Percentiles rank a stretch among this genome's conserved stretches.
phyloP scores from a whole-genome alignment of 2,113 vertebrate genomes.

The Thalassarche chlororhynchos region DNA sequence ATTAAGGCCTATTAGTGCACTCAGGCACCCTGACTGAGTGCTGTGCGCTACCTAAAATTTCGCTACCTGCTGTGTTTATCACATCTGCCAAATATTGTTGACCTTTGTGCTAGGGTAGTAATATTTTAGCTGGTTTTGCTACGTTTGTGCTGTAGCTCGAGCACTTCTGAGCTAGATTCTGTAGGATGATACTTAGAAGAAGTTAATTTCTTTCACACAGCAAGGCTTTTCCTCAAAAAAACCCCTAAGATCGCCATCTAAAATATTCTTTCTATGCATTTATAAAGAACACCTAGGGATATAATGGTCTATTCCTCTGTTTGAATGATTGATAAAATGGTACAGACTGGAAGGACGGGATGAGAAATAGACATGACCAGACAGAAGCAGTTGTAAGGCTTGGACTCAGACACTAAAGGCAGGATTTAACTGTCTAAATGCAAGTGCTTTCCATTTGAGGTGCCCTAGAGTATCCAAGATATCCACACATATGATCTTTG shows the following conservation, averaged over 20 bases:
- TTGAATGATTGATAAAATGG: background rate
- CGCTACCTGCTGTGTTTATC: background rate
- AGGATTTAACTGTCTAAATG: constrained; percentile 15
- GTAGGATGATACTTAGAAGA: background rate
- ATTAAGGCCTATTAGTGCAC: background rate
- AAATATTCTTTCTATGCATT: background rate
- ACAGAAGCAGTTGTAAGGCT: constrained; percentile 5
- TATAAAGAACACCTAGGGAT: background rate
- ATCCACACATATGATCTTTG: constrained; percentile 67
- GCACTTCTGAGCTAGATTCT: background rate
- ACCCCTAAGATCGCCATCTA: background rate
- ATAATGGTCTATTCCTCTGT: background rate
- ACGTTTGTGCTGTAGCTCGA: background rate
- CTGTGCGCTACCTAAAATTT: background rate
- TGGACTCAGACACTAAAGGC: background rate
- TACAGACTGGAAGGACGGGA: background rate
- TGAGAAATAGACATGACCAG: constrained; percentile 25
- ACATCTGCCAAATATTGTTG: background rate
- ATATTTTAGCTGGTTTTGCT: background rate
- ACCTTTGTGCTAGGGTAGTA: background rate
- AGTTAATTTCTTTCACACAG: background rate
- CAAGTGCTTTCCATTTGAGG: constrained; percentile 37
- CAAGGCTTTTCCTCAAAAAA: background rate
- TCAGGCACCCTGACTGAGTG: background rate
- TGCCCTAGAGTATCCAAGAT: constrained; percentile 54